These are phyloP conservation scores for Bimastos eiseni DNA, from an alignment of 2,888 invertebrate genomes.

Conservation along the genomic window DNA sequence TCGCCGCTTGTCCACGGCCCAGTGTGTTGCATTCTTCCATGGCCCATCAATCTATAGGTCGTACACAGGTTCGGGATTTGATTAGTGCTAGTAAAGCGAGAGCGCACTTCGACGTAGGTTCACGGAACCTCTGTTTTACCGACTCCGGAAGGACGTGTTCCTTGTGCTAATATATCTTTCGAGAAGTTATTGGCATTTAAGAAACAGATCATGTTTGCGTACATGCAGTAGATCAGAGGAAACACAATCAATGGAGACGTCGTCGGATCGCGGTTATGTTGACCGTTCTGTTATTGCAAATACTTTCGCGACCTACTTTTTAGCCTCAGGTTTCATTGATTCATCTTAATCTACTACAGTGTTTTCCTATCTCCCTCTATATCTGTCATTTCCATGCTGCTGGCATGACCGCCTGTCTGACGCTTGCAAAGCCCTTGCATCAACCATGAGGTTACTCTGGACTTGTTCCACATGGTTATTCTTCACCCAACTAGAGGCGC, in stretches of 20 bases:
- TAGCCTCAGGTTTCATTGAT: not conserved
- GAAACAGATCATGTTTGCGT: not conserved
- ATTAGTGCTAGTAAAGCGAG: not conserved
- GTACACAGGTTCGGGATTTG: not conserved
- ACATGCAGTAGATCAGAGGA: not conserved
- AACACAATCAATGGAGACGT: not conserved
- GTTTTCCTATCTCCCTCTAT: not conserved
- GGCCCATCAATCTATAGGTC: not conserved
- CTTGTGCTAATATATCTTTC: conserved; percentile 6
- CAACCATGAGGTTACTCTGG: not conserved
- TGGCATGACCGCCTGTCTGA: not conserved
- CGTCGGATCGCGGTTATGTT: not conserved
- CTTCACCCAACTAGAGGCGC: too few species aligned
- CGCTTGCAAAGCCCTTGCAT: not conserved
- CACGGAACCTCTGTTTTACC: not conserved
- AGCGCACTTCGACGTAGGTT: not conserved
- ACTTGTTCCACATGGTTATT: not conserved
- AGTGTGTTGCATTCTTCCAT: not conserved
- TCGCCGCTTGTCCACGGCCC: not conserved
- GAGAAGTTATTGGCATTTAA: conserved; percentile 3
- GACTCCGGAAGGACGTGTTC: not conserved
- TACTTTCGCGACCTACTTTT: not conserved
- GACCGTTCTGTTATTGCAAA: not conserved
- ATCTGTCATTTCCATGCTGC: not conserved
- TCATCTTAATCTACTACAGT: not conserved